phyloP scores from a whole-genome alignment of 2,888 invertebrate species.

The Zaprionus lineosus region DNA sequence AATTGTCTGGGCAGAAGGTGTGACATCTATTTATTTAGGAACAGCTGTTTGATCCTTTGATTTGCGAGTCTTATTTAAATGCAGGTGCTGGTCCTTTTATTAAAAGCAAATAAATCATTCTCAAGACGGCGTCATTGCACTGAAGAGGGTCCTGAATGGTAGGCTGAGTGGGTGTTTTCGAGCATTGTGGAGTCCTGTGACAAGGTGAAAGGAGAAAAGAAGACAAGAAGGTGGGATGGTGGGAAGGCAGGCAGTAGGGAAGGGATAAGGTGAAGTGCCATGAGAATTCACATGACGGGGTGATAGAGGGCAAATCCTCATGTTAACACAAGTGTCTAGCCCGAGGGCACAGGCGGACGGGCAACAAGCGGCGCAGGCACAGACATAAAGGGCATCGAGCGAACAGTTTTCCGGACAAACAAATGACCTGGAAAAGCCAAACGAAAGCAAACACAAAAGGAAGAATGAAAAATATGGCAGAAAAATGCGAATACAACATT shows the following conservation, averaged over 20 bases:
- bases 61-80: conserved; percentile 23
- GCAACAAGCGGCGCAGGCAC: not conserved
- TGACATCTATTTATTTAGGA: not conserved
- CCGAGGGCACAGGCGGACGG: conserved; percentile 37
- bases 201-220: no score
- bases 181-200: conserved; percentile 16
- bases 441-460: conserved; percentile 66
- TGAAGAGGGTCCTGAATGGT: conserved; percentile 53
- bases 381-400: conserved; percentile 14
- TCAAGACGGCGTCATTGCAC: conserved; percentile 51
- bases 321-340: conserved; percentile 67
- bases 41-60: not conserved
- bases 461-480: conserved; percentile 61
- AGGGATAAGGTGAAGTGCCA: no score
- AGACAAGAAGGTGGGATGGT: no score
- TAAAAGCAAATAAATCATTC: conserved; percentile 67
- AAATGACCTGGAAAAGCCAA: conserved; percentile 77
- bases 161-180: not conserved
- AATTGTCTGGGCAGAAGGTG: no score
- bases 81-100: conserved; percentile 47
- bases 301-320: conserved; percentile 24
- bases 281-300: conserved; percentile 22
- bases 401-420: conserved; percentile 64
- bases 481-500: conserved; percentile 25
- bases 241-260: conserved; percentile 1